Evolutionary conservation across 2,797 vertebrate genomes (phyloP), one percentile per base, ranked within the genome.

Genomic region (Syngnathus acus): DNA sequence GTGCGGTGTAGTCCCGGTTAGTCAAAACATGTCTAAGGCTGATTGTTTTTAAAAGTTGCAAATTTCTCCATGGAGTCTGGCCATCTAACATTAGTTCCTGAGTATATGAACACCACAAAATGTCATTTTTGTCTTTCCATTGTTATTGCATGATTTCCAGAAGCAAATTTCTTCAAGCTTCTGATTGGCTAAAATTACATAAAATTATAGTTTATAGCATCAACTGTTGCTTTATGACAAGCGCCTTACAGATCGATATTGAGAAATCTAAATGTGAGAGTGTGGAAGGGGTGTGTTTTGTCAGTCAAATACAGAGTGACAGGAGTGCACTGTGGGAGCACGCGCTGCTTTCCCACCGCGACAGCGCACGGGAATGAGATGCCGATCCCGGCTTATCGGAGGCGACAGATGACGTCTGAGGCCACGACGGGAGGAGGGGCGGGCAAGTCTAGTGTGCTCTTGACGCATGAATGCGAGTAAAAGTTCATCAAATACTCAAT

Each of bases 391-490:
- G 66, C 77, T 82, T 76, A 82, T 82, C 69, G 66, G 67, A 81
- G 78, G 73, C 73, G 70, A 82, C 80, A 81, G 79, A 84, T 82
- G 77, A 87, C 67, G 62, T 85, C 73, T 53, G 68, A 81, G 66
- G 79, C 74, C 69, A 70, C 38, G 42, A 68, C 69, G 76, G 59
- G 66, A 4, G n/a, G 21, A 9, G 5, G 23, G 23, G 21, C 0
- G 10, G 53, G 47, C 2, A 8, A n/a, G 19, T 50, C 0, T 19
- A 50, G 17, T n/a, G 23, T 13, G 11, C 10, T 23, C 21, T 26
- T 54, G 51, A 53, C 51, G n/a, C 51, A 21, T 23, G 2, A 11
- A 23, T 8, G 51, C 51, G 9, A 32, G 23, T 54, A 21, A 21
- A 53, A 53, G 51, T 53, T 59, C 17, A n/a, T 7, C 37, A 39